These are phyloP conservation scores for Rambutsinella grinnellia DNA, from an alignment of 2,888 invertebrate species.

Conservation along the genomic window DNA sequence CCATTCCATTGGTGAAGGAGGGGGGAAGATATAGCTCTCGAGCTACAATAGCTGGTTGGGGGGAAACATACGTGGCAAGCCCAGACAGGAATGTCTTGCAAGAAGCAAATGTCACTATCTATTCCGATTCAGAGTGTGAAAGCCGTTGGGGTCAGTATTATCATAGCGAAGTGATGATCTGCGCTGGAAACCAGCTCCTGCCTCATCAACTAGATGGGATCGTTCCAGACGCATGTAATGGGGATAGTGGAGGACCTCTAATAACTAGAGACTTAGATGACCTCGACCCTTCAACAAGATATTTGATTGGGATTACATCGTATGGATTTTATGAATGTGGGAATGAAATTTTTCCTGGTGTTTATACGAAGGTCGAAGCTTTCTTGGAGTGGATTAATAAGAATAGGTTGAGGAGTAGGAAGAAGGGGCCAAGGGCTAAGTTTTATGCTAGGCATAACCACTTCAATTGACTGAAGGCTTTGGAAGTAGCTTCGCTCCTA, in stretches of 20 bases:
- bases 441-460: no score
- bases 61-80: neutral
- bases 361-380: conserved; percentile 24
- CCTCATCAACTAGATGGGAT: neutral
- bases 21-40: neutral
- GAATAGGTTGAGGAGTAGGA: no score
- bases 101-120: conserved; percentile 21
- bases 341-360: conserved; percentile 13
- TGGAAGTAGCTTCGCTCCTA: no score
- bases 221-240: conserved; percentile 39
- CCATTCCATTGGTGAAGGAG: conserved; percentile 7
- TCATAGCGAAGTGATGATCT: conserved; percentile 38
- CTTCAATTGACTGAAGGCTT: no score
- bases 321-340: conserved; percentile 49
- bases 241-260: conserved; percentile 16
- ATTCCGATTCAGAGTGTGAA: conserved; percentile 17
- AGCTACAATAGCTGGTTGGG: conserved; percentile 41
- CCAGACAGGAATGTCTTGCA: conserved; percentile 7
- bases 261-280: neutral
- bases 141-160: conserved; percentile 40
- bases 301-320: conserved; percentile 26
- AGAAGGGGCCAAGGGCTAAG: no score
- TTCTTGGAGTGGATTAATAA: conserved; percentile 39
- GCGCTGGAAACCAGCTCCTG: conserved; percentile 11
- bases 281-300: neutral